Evolutionary conservation across 2,113 vertebrate genomes (phyloP), one percentile per base, ranked within the genome.

Genomic region (Phalacrocorax aristotelis): DNA sequence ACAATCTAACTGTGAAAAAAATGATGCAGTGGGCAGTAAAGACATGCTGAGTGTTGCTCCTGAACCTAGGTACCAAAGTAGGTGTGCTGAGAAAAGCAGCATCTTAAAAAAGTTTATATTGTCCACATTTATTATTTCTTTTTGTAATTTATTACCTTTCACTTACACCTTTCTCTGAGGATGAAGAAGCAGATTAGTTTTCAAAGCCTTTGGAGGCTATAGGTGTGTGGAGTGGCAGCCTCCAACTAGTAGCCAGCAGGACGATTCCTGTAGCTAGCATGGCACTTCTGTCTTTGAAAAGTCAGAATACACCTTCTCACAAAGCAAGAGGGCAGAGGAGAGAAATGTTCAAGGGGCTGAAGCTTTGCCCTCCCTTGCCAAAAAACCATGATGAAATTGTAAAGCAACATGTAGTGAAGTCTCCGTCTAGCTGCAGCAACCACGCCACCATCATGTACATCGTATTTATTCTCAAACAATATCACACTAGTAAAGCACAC

Each of bases 401-500:
- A 64, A 85, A 68, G 13, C 25, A 52, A 32, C 10, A 23, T 0
- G 0, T 8, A 23, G 3, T 7, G 34, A 84, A 55, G 23, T 34
- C 36, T 52, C 3, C 6, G 5, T 34, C 26, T 32, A 54, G 18
- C 38, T 78, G 29, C 40, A 68, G 32, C n/a, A 89, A 9, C 0
- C 14, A 46, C 4, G 9, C 10, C 26, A 17, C 13, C 25, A 20
- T 30, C 30, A 83, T 29, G 19, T 36, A 27, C 13, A 17, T 8
- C 36, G 34, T 11, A 46, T 76, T 54, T 55, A 48, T 74, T 76
- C 71, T 80, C 62, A 70, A 11, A 3, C 22, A 38, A 1, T 48
- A 12, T 20, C 46, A 30, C 64, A 22, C 7, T 25, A 54, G 27
- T 19, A 71, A 65, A 92, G 20, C n/a, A 57, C 29, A 30, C 3